A percentile compares a stretch with the other conserved stretches of the same genome.
Conservation (phyloP, 1,140 invertebrate genomes). For the Metaphire vulgaris region DNA sequence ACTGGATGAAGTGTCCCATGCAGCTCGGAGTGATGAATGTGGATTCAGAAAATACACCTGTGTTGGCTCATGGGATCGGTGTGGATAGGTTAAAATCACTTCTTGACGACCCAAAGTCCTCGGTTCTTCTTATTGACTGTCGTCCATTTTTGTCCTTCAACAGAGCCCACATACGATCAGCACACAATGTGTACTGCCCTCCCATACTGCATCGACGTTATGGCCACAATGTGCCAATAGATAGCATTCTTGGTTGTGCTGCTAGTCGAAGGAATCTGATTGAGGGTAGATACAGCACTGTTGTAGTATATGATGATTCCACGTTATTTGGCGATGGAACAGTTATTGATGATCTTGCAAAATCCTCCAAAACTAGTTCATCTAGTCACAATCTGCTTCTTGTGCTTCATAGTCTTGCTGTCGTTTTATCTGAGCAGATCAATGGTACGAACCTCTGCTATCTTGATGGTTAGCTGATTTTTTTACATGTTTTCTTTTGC, state of each 20-base stretch:
- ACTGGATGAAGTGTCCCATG: too few relatives aligned
- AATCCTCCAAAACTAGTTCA: not conserved
- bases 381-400: not conserved
- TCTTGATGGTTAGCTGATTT: not conserved
- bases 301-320: conserved; percentile 11
- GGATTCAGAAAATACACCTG: too few relatives aligned
- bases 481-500: not conserved
- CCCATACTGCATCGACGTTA: conserved; percentile 47
- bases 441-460: not conserved
- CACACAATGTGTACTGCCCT: conserved; percentile 50
- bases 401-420: not conserved
- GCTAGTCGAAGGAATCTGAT: not conserved
- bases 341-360: not conserved
- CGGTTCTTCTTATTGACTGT: conserved; percentile 41
- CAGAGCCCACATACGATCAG: conserved; percentile 41
- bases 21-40: too few relatives aligned
- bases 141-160: conserved; percentile 50
- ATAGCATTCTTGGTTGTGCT: not conserved
- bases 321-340: not conserved
- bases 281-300: not conserved
- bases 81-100: not conserved
- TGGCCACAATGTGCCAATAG: not conserved
- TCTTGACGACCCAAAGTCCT: not conserved
- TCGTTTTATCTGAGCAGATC: not conserved
- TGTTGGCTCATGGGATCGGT: not conserved